Base-by-base conservation (phyloP, 2,113 vertebrate genomes). In the Alethe diademata region DNA sequence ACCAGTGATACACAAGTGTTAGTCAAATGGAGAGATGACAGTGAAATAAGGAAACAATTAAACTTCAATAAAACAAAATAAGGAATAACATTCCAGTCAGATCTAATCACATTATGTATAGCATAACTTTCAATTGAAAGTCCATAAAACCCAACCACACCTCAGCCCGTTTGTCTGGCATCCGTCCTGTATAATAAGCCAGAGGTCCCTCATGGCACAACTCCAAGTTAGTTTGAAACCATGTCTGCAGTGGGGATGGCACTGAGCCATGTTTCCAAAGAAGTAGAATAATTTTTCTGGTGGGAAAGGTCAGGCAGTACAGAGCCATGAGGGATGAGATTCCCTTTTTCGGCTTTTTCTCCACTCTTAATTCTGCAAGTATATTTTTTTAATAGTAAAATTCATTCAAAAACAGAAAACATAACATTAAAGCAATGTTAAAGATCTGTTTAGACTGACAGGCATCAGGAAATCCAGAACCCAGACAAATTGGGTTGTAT, bases 81-180 rank as follows among this genome's bases (percentile, higher is more conserved):
- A 86, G 75, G 87, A 94, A 92, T 97, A 97, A 93, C 92, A 93
- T 96, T 97, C 96, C 94, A 96, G 82, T 90, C 94, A 90, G 88
- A 95, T 96, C 95, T 97, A 96, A 96, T 96, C 95, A 96, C 92
- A 96, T 97, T 96, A 96, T 96, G 94, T 94, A 96, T 79, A 95
- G 92, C 93, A 94, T 93, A 95, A 95, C 95, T 96, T 96, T 93
- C 82, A 96, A 95, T 96, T 95, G 95, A 89, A 93, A 90, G 90
- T 93, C 82, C 75, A 92, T 96, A 95, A 97, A 97, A 90, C 82
- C 92, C 75, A 93, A 90, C 93, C 96, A 96, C 92, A 96, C 95
- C 94, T 97, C 93, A 97, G 92, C 75, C 88, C 71, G 90, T 96
- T 96, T 90, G 92, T 97, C 95, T 97, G 95, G 94, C 95, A 96